phyloP scores from a whole-genome alignment of 1,140 invertebrate genomes.

The Drosophila malerkotliana region DNA sequence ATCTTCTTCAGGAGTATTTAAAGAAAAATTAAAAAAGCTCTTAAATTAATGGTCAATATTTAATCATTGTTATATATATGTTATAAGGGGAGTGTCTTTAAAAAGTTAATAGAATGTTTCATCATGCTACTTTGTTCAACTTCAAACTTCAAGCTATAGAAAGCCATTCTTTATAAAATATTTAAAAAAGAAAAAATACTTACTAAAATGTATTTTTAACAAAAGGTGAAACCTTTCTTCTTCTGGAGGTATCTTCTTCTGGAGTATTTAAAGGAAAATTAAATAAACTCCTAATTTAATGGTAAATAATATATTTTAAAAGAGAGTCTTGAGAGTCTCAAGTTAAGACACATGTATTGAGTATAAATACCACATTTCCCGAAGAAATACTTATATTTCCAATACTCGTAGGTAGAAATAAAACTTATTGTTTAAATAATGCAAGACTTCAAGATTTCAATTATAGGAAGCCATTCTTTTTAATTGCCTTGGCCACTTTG shows the following conservation, averaged over 20 bases:
- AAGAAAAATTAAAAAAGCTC: background rate
- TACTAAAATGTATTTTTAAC: background rate
- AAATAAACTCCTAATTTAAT: background rate
- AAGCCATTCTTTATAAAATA: background rate
- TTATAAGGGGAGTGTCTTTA: too few relatives aligned
- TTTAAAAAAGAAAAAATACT: background rate
- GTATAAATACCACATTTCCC: constrained; percentile 1
- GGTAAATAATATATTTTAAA: background rate
- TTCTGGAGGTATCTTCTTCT: background rate
- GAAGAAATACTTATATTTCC: too few relatives aligned
- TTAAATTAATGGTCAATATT: constrained; percentile 1
- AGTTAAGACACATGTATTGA: background rate
- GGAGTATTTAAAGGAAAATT: background rate
- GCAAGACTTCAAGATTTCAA: background rate
- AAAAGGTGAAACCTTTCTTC: too few relatives aligned
- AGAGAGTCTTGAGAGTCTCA: too few relatives aligned
- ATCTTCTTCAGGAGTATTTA: background rate
- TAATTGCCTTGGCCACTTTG: background rate
- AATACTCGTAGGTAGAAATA: too few relatives aligned
- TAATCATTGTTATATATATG: constrained; percentile 4
- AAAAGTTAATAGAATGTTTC: too few relatives aligned
- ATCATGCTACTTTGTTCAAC: background rate
- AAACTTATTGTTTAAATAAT: background rate
- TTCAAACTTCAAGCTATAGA: background rate
- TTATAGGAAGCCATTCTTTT: background rate